These are phyloP conservation scores for Oreotrochilus melanogaster DNA, from an alignment of 2,113 vertebrate species.

Conservation along the genomic window DNA sequence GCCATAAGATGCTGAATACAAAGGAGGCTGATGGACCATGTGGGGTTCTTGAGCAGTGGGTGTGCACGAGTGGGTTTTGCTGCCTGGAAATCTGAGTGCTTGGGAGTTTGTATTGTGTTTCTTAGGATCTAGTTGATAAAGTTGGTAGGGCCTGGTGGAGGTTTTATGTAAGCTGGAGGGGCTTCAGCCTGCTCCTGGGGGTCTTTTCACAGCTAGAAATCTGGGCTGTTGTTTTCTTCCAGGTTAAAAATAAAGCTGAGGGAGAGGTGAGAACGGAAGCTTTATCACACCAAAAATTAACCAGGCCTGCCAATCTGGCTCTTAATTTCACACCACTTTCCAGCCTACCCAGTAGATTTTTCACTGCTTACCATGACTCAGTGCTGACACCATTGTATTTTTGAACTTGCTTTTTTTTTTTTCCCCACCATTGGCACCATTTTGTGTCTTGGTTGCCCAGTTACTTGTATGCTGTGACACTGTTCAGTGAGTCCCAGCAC, in stretches of 20 bases:
- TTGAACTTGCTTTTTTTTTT: background rate
- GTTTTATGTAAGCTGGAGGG: background rate
- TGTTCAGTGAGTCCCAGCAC: background rate
- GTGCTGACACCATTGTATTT: background rate
- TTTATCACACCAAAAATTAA: background rate
- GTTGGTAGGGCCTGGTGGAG: background rate
- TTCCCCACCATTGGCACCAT: background rate
- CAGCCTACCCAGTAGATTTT: background rate
- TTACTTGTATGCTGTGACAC: background rate
- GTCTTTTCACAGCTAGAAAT: background rate
- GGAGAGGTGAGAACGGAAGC: background rate
- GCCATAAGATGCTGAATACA: accelerated
- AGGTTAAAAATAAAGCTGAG: background rate
- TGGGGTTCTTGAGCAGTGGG: background rate
- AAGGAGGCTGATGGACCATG: background rate
- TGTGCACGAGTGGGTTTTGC: background rate
- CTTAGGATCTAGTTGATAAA: background rate
- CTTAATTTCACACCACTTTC: background rate
- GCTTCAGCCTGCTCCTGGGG: background rate
- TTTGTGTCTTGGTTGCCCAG: background rate
- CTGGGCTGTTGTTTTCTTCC: conserved; percentile 11
- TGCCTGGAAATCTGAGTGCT: background rate
- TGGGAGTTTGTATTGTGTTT: background rate
- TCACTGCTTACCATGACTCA: background rate
- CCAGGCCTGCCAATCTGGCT: background rate